Evolutionary conservation across 2,888 invertebrate species (phyloP).

Genomic region (Galeruca laticollis): DNA sequence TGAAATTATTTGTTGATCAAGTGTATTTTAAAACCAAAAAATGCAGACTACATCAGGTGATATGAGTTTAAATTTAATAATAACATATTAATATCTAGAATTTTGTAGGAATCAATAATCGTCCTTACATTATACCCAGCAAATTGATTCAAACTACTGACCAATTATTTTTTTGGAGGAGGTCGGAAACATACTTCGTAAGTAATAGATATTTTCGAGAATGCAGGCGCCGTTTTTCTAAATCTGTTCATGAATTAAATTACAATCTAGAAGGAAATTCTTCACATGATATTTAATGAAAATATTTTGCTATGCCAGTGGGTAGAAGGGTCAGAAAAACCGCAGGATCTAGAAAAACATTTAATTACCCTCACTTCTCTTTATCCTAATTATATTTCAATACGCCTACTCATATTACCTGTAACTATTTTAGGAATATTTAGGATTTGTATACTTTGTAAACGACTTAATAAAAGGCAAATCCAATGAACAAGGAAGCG

Average conservation of each 20-base stretch:
- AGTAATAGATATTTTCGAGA: slow-evolving; percentile 44
- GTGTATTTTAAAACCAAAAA: not conserved
- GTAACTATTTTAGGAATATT: slow-evolving; percentile 73
- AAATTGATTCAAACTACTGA: slow-evolving; percentile 74
- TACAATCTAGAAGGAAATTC: too few relatives aligned
- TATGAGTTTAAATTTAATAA: not conserved
- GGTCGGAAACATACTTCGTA: slow-evolving; percentile 87
- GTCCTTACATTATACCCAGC: slow-evolving; percentile 75
- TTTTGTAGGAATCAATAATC: slow-evolving; percentile 65
- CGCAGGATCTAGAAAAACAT: too few relatives aligned
- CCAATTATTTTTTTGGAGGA: slow-evolving; percentile 85
- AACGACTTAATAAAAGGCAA: slow-evolving; percentile 89
- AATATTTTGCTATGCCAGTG: too few relatives aligned
- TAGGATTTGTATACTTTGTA: slow-evolving; percentile 88
- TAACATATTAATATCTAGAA: not conserved
- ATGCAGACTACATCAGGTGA: not conserved
- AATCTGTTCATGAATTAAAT: too few relatives aligned
- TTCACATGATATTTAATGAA: too few relatives aligned
- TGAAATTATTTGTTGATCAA: too few relatives aligned
- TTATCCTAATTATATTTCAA: too few relatives aligned
- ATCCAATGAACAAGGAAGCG: slow-evolving; percentile 70
- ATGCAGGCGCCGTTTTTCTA: too few relatives aligned
- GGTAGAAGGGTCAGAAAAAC: too few relatives aligned
- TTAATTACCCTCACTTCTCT: too few relatives aligned
- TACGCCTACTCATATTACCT: not conserved